Conservation (phyloP, 2,113 vertebrate species). For the Todiramphus saurophagus region DNA sequence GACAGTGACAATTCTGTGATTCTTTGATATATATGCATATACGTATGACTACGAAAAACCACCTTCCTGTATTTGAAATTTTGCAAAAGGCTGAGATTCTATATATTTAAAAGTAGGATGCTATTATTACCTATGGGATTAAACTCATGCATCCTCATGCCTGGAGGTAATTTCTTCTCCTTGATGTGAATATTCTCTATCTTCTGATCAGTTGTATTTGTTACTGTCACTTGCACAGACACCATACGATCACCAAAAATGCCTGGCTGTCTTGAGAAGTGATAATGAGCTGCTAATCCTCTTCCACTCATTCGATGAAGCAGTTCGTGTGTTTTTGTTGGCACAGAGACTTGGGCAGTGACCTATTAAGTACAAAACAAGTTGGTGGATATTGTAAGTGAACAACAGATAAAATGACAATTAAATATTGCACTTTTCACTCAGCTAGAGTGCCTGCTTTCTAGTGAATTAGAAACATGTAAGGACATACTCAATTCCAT, state of each 20-base stretch:
- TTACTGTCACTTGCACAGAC: constrained; percentile 86
- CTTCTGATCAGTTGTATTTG: constrained; percentile 83
- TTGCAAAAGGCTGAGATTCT: background rate
- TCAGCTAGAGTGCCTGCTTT: background rate
- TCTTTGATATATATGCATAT: too few relatives aligned
- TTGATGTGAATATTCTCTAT: constrained; percentile 88
- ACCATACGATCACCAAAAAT: constrained; percentile 87
- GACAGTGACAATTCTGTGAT: too few relatives aligned
- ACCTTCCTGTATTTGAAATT: background rate
- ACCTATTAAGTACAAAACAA: constrained; percentile 74
- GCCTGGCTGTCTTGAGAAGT: constrained; percentile 87
- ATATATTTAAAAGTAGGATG: background rate
- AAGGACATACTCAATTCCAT: background rate
- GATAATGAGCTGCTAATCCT: constrained; percentile 89
- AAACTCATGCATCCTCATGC: constrained; percentile 85
- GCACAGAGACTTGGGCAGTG: constrained; percentile 81
- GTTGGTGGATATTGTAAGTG: background rate
- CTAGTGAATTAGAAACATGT: background rate
- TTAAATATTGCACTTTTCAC: background rate
- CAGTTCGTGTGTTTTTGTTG: constrained; percentile 82
- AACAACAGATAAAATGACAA: background rate
- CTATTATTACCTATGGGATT: constrained; percentile 83
- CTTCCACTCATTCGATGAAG: constrained; percentile 95
- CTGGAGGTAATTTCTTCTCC: constrained; percentile 76
- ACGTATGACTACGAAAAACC: accelerated